Evolutionary conservation across 2,797 vertebrate species (phyloP).

Genomic region (Dendrocincla tyrannina): DNA sequence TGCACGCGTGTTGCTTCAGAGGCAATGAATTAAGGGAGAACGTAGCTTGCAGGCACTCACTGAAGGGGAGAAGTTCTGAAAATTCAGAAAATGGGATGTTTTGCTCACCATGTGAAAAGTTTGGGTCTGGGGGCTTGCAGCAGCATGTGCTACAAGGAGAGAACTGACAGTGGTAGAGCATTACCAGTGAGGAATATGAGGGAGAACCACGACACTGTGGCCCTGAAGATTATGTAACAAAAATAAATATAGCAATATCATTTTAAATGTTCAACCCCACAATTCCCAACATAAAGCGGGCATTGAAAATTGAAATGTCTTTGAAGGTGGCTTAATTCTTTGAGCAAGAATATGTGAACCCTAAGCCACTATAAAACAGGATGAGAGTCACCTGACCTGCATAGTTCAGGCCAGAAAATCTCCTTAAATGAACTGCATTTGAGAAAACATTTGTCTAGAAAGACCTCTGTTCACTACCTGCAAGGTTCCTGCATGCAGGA

Average conservation of each 20-base stretch:
- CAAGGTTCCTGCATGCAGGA: neutral
- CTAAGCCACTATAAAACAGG: neutral
- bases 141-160: neutral
- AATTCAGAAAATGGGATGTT: neutral
- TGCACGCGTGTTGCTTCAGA: neutral
- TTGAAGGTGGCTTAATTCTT: neutral
- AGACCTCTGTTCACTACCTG: neutral
- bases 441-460: neutral
- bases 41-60: neutral
- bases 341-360: neutral
- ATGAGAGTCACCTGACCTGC: neutral
- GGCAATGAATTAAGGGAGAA: rapidly evolving
- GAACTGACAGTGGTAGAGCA: rapidly evolving
- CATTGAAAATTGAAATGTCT: neutral
- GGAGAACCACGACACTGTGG: rapidly evolving
- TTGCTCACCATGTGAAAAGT: neutral
- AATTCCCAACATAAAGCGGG: neutral
- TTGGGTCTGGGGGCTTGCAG: neutral
- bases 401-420: neutral
- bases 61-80: neutral
- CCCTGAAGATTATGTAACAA: neutral
- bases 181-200: neutral
- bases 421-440: neutral
- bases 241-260: neutral
- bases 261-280: neutral